A percentile compares a stretch with the other conserved stretches of the same genome.
These are phyloP conservation scores for Baronia brevicornis DNA, from an alignment of 2,888 invertebrate species.

Conservation along the genomic window DNA sequence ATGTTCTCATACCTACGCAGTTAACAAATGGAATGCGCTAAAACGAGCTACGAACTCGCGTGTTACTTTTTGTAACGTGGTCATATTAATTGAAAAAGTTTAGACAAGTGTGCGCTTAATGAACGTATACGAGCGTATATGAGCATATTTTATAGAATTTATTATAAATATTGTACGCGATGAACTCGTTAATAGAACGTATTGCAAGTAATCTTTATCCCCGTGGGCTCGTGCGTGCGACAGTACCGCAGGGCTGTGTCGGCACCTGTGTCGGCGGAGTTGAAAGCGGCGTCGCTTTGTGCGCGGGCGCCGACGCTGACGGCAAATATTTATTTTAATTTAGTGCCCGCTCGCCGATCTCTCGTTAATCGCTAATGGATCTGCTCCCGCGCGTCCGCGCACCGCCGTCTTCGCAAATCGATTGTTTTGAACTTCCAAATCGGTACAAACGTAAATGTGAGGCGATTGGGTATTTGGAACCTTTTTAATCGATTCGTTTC, in stretches of 20 bases:
- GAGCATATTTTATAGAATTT: no score
- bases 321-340: constrained; percentile 76
- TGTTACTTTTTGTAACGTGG: no score
- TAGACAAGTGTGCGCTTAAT: no score
- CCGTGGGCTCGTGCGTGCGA: constrained; percentile 20
- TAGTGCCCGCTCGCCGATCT: constrained; percentile 61
- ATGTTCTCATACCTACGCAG: no score
- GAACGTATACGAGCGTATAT: no score
- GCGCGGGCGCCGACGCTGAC: constrained; percentile 56
- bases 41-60: no score
- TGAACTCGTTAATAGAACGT: background rate
- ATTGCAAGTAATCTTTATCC: constrained; percentile 3
- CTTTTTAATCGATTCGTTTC: constrained; percentile 17
- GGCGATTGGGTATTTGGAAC: no score
- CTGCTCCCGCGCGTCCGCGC: constrained; percentile 43
- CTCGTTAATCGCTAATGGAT: constrained; percentile 72
- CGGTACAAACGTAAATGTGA: constrained; percentile 15
- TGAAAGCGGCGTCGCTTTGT: constrained; percentile 56
- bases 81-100: no score
- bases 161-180: no score
- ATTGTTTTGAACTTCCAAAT: constrained; percentile 23
- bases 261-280: constrained; percentile 69
- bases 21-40: no score
- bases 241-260: constrained; percentile 32
- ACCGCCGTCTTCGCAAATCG: constrained; percentile 25